These are phyloP conservation scores for Myotis pilosus DNA, from an alignment of 2,797 vertebrate species.

Conservation along the genomic window DNA sequence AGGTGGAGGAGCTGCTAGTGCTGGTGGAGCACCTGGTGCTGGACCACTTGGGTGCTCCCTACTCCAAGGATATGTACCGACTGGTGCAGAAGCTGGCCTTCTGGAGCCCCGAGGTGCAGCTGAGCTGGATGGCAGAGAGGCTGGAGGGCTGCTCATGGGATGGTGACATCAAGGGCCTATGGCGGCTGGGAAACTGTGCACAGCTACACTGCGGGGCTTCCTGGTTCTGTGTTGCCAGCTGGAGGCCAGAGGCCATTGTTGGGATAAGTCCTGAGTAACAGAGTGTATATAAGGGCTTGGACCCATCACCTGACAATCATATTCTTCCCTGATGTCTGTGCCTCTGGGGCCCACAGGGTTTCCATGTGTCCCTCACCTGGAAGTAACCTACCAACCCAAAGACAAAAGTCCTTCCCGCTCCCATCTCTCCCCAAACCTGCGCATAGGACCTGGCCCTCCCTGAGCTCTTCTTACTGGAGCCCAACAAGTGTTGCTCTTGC, in stretches of 20 bases:
- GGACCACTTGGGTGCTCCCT: not conserved
- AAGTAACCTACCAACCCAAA: not conserved
- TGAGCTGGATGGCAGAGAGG: not conserved
- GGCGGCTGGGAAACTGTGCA: too few species aligned
- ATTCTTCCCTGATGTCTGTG: too few species aligned
- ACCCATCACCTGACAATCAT: too few species aligned
- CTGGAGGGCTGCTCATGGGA: rapidly evolving
- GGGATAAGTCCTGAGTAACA: not conserved
- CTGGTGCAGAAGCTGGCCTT: rapidly evolving
- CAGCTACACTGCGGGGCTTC: not conserved
- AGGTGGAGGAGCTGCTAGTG: not conserved
- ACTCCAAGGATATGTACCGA: conserved; percentile 23
- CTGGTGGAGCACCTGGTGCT: not conserved
- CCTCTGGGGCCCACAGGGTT: rapidly evolving
- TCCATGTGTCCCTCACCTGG: not conserved
- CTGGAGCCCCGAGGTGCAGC: not conserved
- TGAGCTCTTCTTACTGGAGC: not conserved
- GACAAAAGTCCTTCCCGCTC: not conserved
- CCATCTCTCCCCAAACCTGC: not conserved
- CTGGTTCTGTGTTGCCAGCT: not conserved
- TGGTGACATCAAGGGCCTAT: too few species aligned
- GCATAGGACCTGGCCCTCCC: not conserved
- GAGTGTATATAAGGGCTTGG: too few species aligned
- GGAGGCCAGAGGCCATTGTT: rapidly evolving
- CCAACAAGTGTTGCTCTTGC: not conserved